Percentiles rank a stretch among this genome's conserved stretches.
Evolutionary conservation across 2,113 vertebrate genomes (phyloP).

Genomic region (Gorsachius goisagi): DNA sequence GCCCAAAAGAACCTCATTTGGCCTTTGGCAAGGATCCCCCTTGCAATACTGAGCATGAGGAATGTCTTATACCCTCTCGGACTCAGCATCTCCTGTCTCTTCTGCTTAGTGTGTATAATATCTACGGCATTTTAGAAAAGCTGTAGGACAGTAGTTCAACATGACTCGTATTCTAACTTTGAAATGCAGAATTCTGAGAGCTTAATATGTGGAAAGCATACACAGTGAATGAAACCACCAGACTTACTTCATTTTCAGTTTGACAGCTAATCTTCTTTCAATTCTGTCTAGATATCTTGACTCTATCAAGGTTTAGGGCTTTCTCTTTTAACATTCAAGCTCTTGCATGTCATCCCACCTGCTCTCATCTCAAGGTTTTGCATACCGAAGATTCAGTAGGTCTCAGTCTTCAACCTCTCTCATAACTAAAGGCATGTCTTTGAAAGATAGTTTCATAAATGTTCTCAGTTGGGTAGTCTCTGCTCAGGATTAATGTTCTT

Average conservation of each 20-base stretch:
- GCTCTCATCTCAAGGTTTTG: neutral
- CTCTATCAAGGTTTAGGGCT: neutral
- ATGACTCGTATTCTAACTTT: neutral
- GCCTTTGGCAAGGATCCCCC: neutral
- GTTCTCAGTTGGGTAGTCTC: neutral
- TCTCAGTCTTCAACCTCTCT: neutral
- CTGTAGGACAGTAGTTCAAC: neutral
- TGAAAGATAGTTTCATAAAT: neutral
- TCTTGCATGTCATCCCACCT: neutral
- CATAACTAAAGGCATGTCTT: neutral
- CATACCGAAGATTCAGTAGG: neutral
- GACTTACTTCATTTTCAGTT: neutral
- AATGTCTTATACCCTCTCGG: neutral
- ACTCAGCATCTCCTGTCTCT: neutral
- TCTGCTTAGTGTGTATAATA: neutral
- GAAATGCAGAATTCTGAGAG: neutral
- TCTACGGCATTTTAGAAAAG: rapidly evolving
- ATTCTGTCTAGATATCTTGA: neutral
- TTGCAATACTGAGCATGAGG: neutral
- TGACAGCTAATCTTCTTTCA: neutral
- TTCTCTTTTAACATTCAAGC: neutral
- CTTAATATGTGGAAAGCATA: neutral
- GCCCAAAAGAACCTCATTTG: neutral
- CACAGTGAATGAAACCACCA: neutral
- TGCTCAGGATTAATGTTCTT: neutral